Evolutionary conservation across 2,797 vertebrate species (phyloP).

Genomic region (Sebastes nivosus): DNA sequence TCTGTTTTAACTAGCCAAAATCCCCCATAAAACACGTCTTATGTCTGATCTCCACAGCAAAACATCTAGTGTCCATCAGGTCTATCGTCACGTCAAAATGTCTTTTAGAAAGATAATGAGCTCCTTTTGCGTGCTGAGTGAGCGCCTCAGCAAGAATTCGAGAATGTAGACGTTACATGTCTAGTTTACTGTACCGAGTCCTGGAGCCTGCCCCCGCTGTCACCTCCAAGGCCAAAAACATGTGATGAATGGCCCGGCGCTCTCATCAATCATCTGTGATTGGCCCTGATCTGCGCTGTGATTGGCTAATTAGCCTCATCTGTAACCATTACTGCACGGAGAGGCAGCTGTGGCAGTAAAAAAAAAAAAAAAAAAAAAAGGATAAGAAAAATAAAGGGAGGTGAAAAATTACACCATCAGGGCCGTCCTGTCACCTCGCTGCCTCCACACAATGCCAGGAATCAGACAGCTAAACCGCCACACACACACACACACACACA

Average conservation of each 20-base stretch:
- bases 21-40: neutral
- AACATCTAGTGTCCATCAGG: neutral
- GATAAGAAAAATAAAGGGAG: slow-evolving; percentile 67
- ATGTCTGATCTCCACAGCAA: neutral
- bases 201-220: slow-evolving; percentile 36
- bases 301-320: slow-evolving; percentile 81
- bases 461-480: slow-evolving; percentile 39
- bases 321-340: slow-evolving; percentile 72
- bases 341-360: slow-evolving; percentile 60
- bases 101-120: neutral
- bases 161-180: slow-evolving; percentile 28
- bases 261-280: slow-evolving; percentile 78
- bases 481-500: slow-evolving; percentile 15
- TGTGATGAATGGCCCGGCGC: slow-evolving; percentile 65
- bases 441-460: slow-evolving; percentile 60
- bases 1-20: neutral
- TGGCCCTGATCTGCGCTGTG: slow-evolving; percentile 73
- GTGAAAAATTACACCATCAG: slow-evolving; percentile 70
- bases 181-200: slow-evolving; percentile 56
- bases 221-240: slow-evolving; percentile 56
- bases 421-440: slow-evolving; percentile 59
- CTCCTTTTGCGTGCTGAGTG: neutral
- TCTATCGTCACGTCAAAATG: neutral
- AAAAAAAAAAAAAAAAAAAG: slow-evolving; percentile 22
- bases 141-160: neutral